A percentile compares a stretch with the other conserved stretches of the same genome.
phyloP scores from a whole-genome alignment of 2,113 vertebrate species.

The Damaliscus lunatus region DNA sequence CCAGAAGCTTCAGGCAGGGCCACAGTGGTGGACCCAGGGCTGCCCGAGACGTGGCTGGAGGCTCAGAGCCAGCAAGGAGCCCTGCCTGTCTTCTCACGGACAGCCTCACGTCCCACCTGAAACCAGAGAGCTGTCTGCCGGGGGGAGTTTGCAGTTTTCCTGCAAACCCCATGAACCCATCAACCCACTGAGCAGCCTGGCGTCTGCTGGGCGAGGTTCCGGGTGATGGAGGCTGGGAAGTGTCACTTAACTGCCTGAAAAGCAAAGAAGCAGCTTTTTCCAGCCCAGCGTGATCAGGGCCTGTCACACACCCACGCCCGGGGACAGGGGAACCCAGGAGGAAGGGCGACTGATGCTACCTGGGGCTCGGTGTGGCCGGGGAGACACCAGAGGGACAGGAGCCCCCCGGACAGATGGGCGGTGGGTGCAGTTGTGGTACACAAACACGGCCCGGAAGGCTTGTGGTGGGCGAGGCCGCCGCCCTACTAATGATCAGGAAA shows the following conservation, averaged over 20 bases:
- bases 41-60: rapidly evolving
- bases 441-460: neutral
- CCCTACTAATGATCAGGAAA: neutral
- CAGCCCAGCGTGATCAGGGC: neutral
- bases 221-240: neutral
- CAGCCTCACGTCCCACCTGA: neutral
- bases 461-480: rapidly evolving
- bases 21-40: neutral
- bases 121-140: neutral
- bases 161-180: neutral
- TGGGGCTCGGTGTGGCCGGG: neutral
- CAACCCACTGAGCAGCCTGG: rapidly evolving
- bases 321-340: neutral
- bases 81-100: no score
- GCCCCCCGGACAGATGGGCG: neutral
- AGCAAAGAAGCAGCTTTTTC: neutral
- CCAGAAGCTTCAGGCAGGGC: neutral
- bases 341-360: neutral
- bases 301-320: neutral
- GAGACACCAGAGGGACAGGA: neutral
- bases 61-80: neutral
- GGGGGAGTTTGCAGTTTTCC: neutral
- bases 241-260: neutral
- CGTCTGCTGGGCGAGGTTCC: neutral
- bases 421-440: rapidly evolving